Evolutionary conservation across 2,797 vertebrate species (phyloP).

Genomic region (Chloroceryle amazona): DNA sequence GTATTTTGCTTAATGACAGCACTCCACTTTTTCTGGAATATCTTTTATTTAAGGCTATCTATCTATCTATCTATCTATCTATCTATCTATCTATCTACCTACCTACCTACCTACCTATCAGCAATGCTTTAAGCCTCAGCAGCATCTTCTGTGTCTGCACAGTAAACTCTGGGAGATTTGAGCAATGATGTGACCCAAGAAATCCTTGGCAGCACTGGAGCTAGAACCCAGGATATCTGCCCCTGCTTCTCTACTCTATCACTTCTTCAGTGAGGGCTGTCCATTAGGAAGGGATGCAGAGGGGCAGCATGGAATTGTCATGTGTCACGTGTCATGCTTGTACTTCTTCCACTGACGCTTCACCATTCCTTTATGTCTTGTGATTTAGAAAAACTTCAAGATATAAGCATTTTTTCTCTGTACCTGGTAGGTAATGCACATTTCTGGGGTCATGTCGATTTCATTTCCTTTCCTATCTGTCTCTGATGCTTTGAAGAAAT

Average conservation of each 20-base stretch:
- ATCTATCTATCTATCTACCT: neutral
- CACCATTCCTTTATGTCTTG: neutral
- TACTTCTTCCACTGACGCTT: neutral
- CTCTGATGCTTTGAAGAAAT: constrained; percentile 78
- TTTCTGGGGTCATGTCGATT: constrained; percentile 77
- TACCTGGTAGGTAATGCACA: constrained; percentile 85
- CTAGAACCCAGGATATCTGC: neutral
- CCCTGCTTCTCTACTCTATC: neutral
- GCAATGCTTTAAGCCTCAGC: neutral
- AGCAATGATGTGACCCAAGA: neutral
- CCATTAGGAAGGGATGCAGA: neutral
- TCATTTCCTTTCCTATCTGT: constrained; percentile 72
- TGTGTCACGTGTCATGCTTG: neutral
- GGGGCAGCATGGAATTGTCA: neutral
- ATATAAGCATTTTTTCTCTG: neutral
- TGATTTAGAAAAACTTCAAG: neutral
- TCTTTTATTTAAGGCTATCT: neutral
- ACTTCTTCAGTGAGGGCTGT: neutral
- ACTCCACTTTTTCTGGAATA: neutral
- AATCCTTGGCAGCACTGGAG: neutral
- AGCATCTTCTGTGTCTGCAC: neutral
- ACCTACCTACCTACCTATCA: neutral
- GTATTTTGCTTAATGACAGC: neutral
- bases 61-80: neutral
- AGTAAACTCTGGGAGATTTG: neutral